Evolutionary conservation across 2,113 vertebrate genomes (phyloP).

Genomic region (Polyodon spathula): DNA sequence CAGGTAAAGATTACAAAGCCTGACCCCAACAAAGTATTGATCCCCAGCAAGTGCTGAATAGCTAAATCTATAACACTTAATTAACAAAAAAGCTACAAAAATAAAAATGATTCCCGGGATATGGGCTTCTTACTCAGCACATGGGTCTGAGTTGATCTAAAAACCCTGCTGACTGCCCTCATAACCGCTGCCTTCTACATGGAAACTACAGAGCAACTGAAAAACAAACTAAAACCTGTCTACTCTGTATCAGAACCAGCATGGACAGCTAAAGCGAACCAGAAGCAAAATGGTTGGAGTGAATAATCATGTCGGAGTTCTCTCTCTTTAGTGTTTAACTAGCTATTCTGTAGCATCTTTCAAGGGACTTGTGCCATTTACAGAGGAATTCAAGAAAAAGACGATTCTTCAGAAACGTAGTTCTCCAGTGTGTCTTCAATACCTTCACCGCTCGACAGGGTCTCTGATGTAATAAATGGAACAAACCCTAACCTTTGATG

Average conservation of each 20-base stretch:
- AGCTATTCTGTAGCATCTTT: no score
- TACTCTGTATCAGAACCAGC: no score
- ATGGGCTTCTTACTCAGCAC: neutral
- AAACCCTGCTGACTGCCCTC: no score
- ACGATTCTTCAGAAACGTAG: neutral
- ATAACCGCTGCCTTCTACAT: no score
- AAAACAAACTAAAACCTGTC: no score
- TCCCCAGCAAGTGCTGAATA: neutral
- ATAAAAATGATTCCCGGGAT: neutral
- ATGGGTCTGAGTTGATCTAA: neutral
- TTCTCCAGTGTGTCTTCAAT: neutral
- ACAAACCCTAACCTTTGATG: neutral
- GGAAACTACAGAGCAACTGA: no score
- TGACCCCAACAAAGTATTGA: slow-evolving; percentile 2
- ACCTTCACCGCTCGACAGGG: neutral
- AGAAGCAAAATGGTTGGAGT: no score
- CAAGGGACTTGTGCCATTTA: neutral
- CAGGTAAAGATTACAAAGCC: slow-evolving; percentile 4
- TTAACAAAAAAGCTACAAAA: neutral
- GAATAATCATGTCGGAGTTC: no score
- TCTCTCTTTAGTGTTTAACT: no score
- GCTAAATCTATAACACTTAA: slow-evolving; percentile 6
- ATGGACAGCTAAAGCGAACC: no score
- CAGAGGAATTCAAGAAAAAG: neutral
- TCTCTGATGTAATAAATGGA: neutral